Evolutionary conservation across 2,113 vertebrate genomes (phyloP), one percentile per base, ranked within the genome.

Genomic region (Silurus asotus): DNA sequence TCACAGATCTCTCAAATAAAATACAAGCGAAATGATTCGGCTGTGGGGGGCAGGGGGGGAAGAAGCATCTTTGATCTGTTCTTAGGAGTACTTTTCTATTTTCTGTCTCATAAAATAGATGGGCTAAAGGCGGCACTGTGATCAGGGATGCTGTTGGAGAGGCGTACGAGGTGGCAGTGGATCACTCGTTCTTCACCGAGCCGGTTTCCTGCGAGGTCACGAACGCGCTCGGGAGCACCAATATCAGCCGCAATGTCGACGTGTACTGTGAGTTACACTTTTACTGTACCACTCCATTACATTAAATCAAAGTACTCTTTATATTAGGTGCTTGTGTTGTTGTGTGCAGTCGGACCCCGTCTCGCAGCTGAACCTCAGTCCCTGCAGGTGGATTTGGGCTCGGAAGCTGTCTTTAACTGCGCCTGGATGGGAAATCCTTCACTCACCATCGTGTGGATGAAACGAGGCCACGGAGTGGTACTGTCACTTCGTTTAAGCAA

Each of bases 381-480:
- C 0, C 93, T 99, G 48, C 96, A 98, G 1, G 98, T 99, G 51
- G 98, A 99, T 88, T 95, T 98, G 81, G 97, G 97, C 55, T 98
- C 98, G 0, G 98, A 99, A 0, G 98, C 97, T 0, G 89, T 98
- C 80, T 99, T 99, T 93, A 99, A 96, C 93, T 99, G 98, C 5
- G 96, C 97, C 48, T 99, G 98, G 98, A 98, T 95, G 0, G 98
- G 98, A 89, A 99, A 99, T 91, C 98, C 98, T 0, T 99, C 98
- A 0, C 96, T 99, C 64, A 99, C 98, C 89, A 98, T 99, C 0
- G 98, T 99, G 67, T 99, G 98, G 98, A 99, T 99, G 97, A 99
- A 99, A 88, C 93, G 97, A 9, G 97, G 98, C 81, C 98, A 98
- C 0, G 97, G 97, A 49, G 97, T 99, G 95, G 98, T 99, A 91